Evolutionary conservation across 92 coral and sea anemone genomes (phyloP).

Genomic region (Epizoanthus illoricatus): DNA sequence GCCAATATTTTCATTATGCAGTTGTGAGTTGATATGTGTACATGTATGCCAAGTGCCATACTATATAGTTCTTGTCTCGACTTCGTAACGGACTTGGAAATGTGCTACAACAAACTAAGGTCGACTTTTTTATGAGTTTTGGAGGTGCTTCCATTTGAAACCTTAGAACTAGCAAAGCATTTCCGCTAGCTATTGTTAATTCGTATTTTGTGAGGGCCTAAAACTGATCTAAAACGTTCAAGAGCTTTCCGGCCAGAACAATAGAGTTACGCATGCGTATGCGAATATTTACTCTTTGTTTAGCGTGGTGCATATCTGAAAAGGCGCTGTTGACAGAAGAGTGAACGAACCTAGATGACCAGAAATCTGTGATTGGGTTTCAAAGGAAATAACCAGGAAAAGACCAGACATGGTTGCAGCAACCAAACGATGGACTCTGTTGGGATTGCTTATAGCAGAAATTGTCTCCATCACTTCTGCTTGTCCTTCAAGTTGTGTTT

Average conservation of each 20-base stretch:
- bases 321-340: constrained; percentile 36
- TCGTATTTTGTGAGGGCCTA: constrained; percentile 21
- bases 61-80: not conserved
- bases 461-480: not conserved
- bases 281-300: constrained; percentile 30
- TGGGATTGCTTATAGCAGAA: constrained; percentile 13
- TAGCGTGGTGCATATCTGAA: constrained; percentile 29
- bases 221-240: constrained; percentile 41
- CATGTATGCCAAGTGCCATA: not conserved
- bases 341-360: constrained; percentile 31
- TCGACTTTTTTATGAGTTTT: not conserved
- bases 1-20: no score
- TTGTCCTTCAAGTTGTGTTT: constrained; percentile 33
- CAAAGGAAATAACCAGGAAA: constrained; percentile 17
- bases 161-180: constrained; percentile 29
- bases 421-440: constrained; percentile 10
- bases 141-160: not conserved
- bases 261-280: constrained; percentile 42
- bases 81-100: not conserved
- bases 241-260: constrained; percentile 36
- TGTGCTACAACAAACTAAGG: not conserved
- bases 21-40: no score
- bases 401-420: constrained; percentile 18
- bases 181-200: constrained; percentile 25
- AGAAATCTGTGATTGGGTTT: not conserved